These are phyloP conservation scores for Pipistrellus nathusii DNA, from an alignment of 2,797 vertebrate species.

Conservation along the genomic window DNA sequence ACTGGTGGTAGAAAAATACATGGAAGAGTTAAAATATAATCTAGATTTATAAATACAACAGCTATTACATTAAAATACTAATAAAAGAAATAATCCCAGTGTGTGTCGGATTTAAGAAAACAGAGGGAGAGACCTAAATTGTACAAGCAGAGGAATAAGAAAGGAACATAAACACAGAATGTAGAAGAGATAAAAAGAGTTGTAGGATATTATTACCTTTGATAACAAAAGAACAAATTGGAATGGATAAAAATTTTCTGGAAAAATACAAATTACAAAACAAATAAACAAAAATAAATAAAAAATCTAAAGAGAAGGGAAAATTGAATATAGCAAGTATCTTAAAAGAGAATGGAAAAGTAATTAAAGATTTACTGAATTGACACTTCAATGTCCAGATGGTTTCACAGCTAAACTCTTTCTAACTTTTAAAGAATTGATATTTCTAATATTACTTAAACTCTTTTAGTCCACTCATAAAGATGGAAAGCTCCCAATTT, in stretches of 20 bases:
- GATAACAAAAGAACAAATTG: constrained; percentile 7
- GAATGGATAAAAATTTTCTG: neutral
- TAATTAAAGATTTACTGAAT: neutral
- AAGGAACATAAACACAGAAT: neutral
- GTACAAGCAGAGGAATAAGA: neutral
- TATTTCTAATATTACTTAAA: constrained; percentile 27
- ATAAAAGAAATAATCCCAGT: neutral
- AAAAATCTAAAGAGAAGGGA: neutral
- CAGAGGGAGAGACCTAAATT: neutral
- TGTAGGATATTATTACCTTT: neutral
- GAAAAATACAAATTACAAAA: constrained; percentile 5
- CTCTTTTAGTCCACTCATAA: neutral
- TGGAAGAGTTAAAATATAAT: neutral
- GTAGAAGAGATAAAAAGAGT: neutral
- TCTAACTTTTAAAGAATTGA: neutral
- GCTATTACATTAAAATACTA: neutral
- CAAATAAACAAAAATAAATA: neutral
- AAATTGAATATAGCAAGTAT: neutral
- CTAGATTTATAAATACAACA: neutral
- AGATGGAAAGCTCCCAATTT: neutral
- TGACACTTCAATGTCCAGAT: neutral
- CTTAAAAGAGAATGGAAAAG: neutral
- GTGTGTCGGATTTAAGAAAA: neutral
- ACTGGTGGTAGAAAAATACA: neutral
- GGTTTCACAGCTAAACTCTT: neutral